These are phyloP conservation scores for Loripinus fragilis DNA, from an alignment of 2,888 invertebrate genomes.

Conservation along the genomic window DNA sequence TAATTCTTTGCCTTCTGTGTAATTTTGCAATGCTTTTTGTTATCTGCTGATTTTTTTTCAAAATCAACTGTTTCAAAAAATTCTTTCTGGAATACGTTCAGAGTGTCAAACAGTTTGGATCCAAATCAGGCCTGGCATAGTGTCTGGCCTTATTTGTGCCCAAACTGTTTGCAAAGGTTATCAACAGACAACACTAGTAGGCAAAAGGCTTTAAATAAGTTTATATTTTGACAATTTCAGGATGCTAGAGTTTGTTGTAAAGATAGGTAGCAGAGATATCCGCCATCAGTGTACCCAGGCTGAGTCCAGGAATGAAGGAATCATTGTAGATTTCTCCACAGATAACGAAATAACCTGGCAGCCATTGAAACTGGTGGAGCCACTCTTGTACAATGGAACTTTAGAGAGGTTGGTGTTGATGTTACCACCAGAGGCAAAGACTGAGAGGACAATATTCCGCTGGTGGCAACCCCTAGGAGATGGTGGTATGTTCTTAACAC, in stretches of 20 bases:
- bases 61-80: too few relatives aligned
- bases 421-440: constrained; percentile 81
- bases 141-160: too few relatives aligned
- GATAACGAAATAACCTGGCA: constrained; percentile 82
- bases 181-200: too few relatives aligned
- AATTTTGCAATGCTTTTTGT: too few relatives aligned
- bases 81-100: too few relatives aligned
- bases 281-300: constrained; percentile 74
- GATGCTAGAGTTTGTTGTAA: constrained; percentile 81
- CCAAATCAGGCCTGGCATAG: too few relatives aligned
- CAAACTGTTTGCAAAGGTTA: too few relatives aligned
- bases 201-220: too few relatives aligned
- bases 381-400: constrained; percentile 72
- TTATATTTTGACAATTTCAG: constrained; percentile 62
- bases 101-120: too few relatives aligned
- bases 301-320: constrained; percentile 76
- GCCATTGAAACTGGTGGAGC: constrained; percentile 73
- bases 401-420: constrained; percentile 75
- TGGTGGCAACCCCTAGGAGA: constrained; percentile 83
- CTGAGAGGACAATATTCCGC: constrained; percentile 80
- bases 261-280: constrained; percentile 78
- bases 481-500: constrained; percentile 79
- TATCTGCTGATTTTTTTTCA: too few relatives aligned
- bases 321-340: constrained; percentile 82
- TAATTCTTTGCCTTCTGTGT: too few relatives aligned